Conservation (phyloP, 2,888 invertebrate species). For the Octodonta nipae region DNA sequence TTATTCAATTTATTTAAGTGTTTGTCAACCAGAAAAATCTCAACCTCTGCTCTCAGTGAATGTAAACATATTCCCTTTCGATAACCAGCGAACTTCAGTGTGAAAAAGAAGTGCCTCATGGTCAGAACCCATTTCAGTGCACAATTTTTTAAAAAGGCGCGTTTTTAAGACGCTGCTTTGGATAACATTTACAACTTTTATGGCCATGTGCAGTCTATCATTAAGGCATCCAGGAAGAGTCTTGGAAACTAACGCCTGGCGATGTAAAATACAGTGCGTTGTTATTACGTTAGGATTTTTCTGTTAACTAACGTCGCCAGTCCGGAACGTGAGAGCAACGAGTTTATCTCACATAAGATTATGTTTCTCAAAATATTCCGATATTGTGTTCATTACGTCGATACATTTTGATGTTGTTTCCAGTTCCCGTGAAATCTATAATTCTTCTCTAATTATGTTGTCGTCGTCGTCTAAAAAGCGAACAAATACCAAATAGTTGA, state of each 20-base stretch:
- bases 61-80: slow-evolving; percentile 9
- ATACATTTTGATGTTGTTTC: slow-evolving; percentile 14
- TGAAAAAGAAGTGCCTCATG: slow-evolving; percentile 6
- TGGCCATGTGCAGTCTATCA: slow-evolving; percentile 9
- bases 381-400: slow-evolving; percentile 14
- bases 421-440: slow-evolving; percentile 13
- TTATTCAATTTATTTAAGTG: slow-evolving; percentile 8
- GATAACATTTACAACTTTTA: slow-evolving; percentile 13
- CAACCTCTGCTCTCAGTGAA: slow-evolving; percentile 8
- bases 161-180: slow-evolving; percentile 13
- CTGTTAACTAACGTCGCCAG: slow-evolving; percentile 12
- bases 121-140: slow-evolving; percentile 9
- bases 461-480: too few relatives aligned
- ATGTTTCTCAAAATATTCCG: too few relatives aligned
- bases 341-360: too few relatives aligned
- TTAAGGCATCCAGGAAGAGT: slow-evolving; percentile 10
- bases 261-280: slow-evolving; percentile 14
- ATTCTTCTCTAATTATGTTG: slow-evolving; percentile 10
- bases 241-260: slow-evolving; percentile 14
- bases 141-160: slow-evolving; percentile 9
- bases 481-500: too few relatives aligned
- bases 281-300: slow-evolving; percentile 15
- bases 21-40: slow-evolving; percentile 6
- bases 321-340: slow-evolving; percentile 14
- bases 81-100: too few relatives aligned